Conservation (phyloP, 2,113 vertebrate genomes). For the Amblyornis subalaris region DNA sequence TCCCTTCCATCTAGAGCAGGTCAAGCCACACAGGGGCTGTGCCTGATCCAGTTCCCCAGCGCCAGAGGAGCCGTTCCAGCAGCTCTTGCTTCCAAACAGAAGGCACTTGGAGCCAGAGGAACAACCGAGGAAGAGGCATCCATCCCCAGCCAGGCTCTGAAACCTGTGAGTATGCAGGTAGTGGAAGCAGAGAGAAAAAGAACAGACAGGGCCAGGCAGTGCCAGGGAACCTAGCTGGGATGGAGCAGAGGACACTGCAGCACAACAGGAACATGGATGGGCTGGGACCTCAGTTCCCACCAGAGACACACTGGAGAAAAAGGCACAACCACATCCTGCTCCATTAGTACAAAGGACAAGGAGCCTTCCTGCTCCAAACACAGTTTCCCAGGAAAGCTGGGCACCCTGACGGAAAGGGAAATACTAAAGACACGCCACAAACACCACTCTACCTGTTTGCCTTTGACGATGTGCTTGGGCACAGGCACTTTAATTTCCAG, state of each 20-base stretch:
- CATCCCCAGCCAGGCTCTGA: not conserved
- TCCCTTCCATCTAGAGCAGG: not conserved
- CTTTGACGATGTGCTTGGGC: constrained; percentile 82
- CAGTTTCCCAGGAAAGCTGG: not conserved
- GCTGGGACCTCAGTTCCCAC: not conserved
- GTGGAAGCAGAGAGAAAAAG: not conserved
- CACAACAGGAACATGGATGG: accelerated
- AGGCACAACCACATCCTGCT: not conserved
- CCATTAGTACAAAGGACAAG: not conserved
- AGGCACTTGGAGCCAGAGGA: not conserved
- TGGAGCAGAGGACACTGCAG: not conserved
- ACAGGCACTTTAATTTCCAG: constrained; percentile 91
- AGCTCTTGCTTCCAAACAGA: not conserved
- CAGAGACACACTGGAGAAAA: not conserved
- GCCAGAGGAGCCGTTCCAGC: not conserved
- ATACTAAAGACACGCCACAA: accelerated
- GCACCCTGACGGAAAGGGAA: not conserved
- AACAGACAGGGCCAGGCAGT: accelerated
- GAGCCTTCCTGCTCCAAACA: not conserved
- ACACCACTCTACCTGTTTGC: constrained; percentile 80
- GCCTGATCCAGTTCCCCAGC: not conserved
- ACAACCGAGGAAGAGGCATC: not conserved
- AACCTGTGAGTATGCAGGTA: not conserved
- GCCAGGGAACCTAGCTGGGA: not conserved
- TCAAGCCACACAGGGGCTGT: not conserved